Conservation (phyloP, 2,113 vertebrate genomes). For the Casuarius casuarius region DNA sequence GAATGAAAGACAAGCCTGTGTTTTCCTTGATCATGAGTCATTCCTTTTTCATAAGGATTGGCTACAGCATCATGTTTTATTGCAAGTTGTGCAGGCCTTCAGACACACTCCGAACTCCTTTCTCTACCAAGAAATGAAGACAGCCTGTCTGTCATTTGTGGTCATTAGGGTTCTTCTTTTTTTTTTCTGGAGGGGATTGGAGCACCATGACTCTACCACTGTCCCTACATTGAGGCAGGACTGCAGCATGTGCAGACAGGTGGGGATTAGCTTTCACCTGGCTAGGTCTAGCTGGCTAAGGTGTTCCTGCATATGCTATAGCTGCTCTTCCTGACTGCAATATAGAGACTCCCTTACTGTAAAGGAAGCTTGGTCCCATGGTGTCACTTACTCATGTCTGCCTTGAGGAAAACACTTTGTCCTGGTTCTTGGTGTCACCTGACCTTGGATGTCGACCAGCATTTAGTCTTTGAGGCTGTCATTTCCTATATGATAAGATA, state of each 20-base stretch:
- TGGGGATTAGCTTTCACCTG: too few species aligned
- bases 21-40: background rate
- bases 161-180: background rate
- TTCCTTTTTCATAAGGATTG: background rate
- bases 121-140: background rate
- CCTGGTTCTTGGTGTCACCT: slow-evolving; percentile 9
- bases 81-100: background rate
- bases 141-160: background rate
- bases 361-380: background rate
- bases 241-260: background rate
- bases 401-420: background rate
- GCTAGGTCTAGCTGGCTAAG: background rate
- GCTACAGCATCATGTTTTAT: background rate
- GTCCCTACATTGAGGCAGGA: background rate
- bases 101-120: background rate
- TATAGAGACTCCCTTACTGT: background rate
- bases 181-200: background rate
- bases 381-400: background rate
- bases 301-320: fast-evolving
- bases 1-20: background rate
- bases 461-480: slow-evolving; percentile 59
- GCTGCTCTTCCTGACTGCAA: background rate
- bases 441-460: slow-evolving; percentile 50
- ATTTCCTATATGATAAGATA: slow-evolving; percentile 74
- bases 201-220: background rate